phyloP scores from a whole-genome alignment of 2,113 vertebrate species.

The Tachysurus fulvidraco region DNA sequence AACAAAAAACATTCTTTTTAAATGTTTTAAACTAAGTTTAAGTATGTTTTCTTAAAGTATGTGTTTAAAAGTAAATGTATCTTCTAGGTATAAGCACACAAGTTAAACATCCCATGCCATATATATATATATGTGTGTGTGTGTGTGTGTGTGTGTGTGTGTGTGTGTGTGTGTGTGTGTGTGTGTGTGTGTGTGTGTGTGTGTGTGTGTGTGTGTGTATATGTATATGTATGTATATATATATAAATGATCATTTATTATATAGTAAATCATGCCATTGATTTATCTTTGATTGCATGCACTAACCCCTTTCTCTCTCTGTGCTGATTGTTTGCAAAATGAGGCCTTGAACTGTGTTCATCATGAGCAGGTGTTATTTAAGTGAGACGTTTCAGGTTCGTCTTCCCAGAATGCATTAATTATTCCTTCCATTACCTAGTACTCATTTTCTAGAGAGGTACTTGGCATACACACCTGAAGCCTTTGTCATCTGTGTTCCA shows the following conservation, averaged over 20 bases:
- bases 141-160: too few relatives aligned
- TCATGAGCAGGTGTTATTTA: slow-evolving; percentile 14
- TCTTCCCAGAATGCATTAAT: slow-evolving; percentile 33
- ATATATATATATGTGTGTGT: not conserved
- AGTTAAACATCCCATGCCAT: not conserved
- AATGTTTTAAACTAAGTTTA: not conserved
- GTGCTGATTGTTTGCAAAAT: not conserved
- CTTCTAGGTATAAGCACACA: not conserved
- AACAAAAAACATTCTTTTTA: not conserved
- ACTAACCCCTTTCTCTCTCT: not conserved
- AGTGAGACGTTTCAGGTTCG: slow-evolving; percentile 26
- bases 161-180: too few relatives aligned
- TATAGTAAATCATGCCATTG: not conserved
- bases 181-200: too few relatives aligned
- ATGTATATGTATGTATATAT: too few relatives aligned
- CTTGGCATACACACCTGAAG: not conserved
- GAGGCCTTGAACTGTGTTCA: not conserved
- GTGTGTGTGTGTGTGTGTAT: too few relatives aligned
- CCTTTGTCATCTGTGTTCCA: not conserved
- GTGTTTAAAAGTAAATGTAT: too few relatives aligned
- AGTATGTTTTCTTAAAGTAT: not conserved
- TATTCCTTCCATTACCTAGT: slow-evolving; percentile 21
- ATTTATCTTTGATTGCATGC: not conserved
- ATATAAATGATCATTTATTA: not conserved
- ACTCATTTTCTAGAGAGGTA: slow-evolving; percentile 25